phyloP scores from a whole-genome alignment of 2,113 vertebrate genomes.

The Phrynosoma blainvillii region DNA sequence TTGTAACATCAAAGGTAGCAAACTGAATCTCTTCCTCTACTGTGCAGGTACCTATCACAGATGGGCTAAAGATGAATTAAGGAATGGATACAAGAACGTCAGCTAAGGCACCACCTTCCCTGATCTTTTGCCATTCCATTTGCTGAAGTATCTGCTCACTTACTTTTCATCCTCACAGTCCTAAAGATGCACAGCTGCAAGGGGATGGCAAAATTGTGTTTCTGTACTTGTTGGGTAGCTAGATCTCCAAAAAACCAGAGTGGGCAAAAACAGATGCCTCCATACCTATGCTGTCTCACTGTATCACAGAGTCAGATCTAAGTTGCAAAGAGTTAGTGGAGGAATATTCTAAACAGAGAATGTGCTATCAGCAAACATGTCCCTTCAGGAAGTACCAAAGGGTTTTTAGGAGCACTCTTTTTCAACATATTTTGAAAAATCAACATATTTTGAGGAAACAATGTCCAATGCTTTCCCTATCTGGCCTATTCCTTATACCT shows the following conservation, averaged over 20 bases:
- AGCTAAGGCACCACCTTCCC: not conserved
- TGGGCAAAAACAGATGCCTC: no score
- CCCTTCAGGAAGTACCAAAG: no score
- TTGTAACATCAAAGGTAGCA: not conserved
- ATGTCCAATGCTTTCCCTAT: no score
- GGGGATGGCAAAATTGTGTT: no score
- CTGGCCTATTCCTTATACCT: no score
- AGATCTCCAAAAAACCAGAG: not conserved
- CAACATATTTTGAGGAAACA: no score
- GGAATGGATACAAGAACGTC: not conserved
- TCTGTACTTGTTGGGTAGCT: not conserved
- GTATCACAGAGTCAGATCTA: not conserved
- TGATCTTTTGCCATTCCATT: not conserved
- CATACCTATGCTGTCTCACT: not conserved
- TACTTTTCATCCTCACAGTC: not conserved
- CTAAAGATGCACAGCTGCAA: not conserved
- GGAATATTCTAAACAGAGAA: no score
- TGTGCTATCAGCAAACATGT: no score
- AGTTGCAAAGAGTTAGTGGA: not conserved
- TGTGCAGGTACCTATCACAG: not conserved
- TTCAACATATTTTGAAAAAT: no score
- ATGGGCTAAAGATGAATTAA: not conserved
- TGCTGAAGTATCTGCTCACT: not conserved
- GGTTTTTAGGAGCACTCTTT: no score
- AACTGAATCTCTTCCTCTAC: not conserved